Evolutionary conservation across 2,113 vertebrate species (phyloP).

Genomic region (Lophochroa leadbeateri): DNA sequence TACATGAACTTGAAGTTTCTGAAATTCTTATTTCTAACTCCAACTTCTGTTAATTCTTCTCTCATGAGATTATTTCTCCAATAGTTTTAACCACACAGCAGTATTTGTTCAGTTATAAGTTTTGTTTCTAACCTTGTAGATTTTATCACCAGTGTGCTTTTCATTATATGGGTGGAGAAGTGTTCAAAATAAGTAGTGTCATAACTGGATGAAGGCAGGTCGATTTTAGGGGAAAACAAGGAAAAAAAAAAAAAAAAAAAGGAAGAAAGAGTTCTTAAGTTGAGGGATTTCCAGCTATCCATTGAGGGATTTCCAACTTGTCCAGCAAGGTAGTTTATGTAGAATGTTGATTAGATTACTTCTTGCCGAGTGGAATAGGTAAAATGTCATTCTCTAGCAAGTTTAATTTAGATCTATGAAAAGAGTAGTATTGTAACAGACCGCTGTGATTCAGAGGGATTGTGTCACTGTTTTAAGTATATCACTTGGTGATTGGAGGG

Average conservation of each 20-base stretch:
- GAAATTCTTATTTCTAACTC: neutral
- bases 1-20: neutral
- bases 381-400: neutral
- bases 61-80: neutral
- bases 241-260: neutral
- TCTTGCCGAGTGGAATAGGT: neutral
- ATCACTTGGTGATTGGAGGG: neutral
- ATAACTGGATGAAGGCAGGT: neutral
- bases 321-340: neutral
- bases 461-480: neutral
- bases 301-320: neutral
- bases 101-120: neutral
- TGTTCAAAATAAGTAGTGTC: neutral
- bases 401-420: neutral
- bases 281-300: neutral
- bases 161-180: neutral
- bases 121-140: neutral
- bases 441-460: neutral
- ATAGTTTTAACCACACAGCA: neutral
- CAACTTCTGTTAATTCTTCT: neutral
- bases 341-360: neutral
- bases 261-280: neutral
- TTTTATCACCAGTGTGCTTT: neutral
- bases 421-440: neutral
- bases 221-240: neutral